Base-by-base conservation (phyloP, 30 jellyfish, hydroid and myxozoan genomes). In the Pelagia noctiluca region DNA sequence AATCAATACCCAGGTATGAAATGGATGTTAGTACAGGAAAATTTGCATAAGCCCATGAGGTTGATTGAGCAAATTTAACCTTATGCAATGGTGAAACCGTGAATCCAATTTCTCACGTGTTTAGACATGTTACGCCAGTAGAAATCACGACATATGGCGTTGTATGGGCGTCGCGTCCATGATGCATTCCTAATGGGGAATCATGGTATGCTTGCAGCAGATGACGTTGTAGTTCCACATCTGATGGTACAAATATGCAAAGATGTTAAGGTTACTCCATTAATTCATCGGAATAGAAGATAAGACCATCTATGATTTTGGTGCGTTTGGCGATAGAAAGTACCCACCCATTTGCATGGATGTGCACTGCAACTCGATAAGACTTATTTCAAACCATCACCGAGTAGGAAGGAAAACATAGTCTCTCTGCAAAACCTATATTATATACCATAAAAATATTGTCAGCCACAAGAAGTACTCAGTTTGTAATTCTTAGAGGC, bases 1-100 rank as follows among this genome's bases (percentile, higher is more conserved):
- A 78, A 78, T 78, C 89, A 22, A 78, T 48, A 61, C 89, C 89
- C 47, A 78, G 26, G 82, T 78, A 34, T 78, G 89, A 78, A 78
- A 78, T 26, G 89, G 81, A 50, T 61, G 42, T n/a, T 57, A 28
- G 53, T 32, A 78, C 2, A 78, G 4, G 16, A 80, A 71, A n/a
- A 78, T 19, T 34, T 57, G 82, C 89, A 78, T 60, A n/a, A 50
- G 89, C 42, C 82, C 71, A 35, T 78, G 80, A 1, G 80, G 80
- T 22, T 61, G 80, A 8, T 50, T 50, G 26, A 75, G 36, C 2
- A 61, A 10, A 10, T 75, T 75, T 22, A 50, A 50, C 2, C 78
- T 1, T 36, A 73, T 23, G 76, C 85, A 73, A 50, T 47, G 38
- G 10, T 10, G 85, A 21, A 35, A 12, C 62, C 69, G 67, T 71